Evolutionary conservation across 64 coral and sea anemone genomes (phyloP).

Genomic region (Montipora efflorescens): DNA sequence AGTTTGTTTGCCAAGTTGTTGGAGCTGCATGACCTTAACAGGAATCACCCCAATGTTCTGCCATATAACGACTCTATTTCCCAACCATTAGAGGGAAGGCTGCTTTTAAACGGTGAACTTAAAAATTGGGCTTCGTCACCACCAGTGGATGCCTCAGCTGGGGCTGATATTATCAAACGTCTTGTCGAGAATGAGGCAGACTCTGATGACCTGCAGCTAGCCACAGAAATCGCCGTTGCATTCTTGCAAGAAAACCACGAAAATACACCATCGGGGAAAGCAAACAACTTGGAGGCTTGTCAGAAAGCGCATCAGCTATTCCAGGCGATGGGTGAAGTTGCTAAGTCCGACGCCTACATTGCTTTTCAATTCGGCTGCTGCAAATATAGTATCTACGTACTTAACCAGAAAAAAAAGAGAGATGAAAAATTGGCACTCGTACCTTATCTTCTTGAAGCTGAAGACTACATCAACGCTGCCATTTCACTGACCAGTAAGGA

Average conservation of each 20-base stretch:
- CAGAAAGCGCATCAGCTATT: slow-evolving; percentile 65
- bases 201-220: slow-evolving; percentile 39
- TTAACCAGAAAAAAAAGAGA: not conserved
- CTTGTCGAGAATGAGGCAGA: slow-evolving; percentile 63
- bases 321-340: slow-evolving; percentile 60
- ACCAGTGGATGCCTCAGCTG: slow-evolving; percentile 5
- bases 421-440: not conserved
- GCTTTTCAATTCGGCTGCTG: slow-evolving; percentile 66
- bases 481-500: slow-evolving; percentile 56
- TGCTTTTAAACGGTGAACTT: slow-evolving; percentile 27
- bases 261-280: not conserved
- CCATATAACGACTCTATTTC: slow-evolving; percentile 22
- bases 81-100: not conserved
- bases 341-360: slow-evolving; percentile 29
- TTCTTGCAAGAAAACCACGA: not conserved
- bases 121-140: slow-evolving; percentile 12
- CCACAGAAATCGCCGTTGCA: slow-evolving; percentile 15
- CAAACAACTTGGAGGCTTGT: not conserved
- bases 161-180: slow-evolving; percentile 10
- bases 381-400: slow-evolving; percentile 34
- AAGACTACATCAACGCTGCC: slow-evolving; percentile 60
- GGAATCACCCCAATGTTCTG: slow-evolving; percentile 33
- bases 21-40: slow-evolving; percentile 35
- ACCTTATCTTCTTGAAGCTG: slow-evolving; percentile 31
- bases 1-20: slow-evolving; percentile 48